phyloP scores from a whole-genome alignment of 2,113 vertebrate genomes.

The Xiphias gladius region DNA sequence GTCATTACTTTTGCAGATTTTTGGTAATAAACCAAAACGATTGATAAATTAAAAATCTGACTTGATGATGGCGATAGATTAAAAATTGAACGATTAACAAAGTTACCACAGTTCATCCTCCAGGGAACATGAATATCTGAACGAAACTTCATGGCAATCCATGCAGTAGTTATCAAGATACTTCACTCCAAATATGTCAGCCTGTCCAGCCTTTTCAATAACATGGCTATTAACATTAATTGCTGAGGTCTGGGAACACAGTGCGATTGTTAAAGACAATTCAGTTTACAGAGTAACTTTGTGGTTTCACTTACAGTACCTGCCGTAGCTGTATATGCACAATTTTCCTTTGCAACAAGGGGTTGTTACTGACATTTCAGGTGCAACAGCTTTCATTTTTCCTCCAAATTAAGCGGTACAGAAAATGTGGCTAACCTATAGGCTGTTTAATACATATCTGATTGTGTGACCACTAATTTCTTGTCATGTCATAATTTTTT shows the following conservation, averaged over 20 bases:
- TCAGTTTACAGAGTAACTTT: no score
- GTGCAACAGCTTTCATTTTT: not conserved
- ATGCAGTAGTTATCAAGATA: no score
- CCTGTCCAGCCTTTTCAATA: not conserved
- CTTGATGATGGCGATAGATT: no score
- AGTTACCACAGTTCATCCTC: no score
- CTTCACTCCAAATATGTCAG: not conserved
- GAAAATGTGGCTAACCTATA: not conserved
- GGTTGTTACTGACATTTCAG: not conserved
- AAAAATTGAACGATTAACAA: no score
- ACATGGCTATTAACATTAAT: not conserved
- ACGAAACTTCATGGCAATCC: no score
- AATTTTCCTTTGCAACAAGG: not conserved
- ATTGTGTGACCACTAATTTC: not conserved
- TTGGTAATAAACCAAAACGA: no score
- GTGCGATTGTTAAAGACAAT: not conserved
- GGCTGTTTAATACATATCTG: not conserved
- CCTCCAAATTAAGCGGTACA: not conserved
- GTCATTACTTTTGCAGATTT: no score
- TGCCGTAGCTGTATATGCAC: not conserved
- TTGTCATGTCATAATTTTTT: not conserved
- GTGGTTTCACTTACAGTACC: no score
- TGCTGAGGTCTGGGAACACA: not conserved
- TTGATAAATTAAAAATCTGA: no score
- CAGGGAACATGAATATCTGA: no score